Percentiles rank a stretch among this genome's conserved stretches.
These are phyloP conservation scores for Teleiodes luculella DNA, from an alignment of 2,888 invertebrate genomes.

Conservation along the genomic window DNA sequence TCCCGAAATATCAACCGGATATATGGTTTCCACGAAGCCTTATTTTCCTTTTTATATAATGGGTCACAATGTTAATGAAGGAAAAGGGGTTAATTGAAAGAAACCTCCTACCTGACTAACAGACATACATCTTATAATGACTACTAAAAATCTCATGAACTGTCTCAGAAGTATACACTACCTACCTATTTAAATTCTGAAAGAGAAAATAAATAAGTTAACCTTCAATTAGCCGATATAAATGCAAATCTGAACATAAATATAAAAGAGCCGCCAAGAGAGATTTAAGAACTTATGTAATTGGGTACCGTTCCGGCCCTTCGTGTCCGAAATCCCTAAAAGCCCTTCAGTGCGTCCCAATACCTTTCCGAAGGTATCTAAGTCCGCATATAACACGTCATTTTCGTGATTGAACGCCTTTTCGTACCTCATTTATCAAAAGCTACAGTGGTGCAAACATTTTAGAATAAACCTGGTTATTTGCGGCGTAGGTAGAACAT, in stretches of 20 bases:
- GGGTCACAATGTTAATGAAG: too few species aligned
- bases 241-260: neutral
- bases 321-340: neutral
- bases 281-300: neutral
- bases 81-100: too few species aligned
- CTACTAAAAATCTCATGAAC: too few species aligned
- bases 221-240: too few species aligned
- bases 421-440: constrained; percentile 12
- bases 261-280: neutral
- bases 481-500: neutral
- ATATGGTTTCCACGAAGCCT: too few species aligned
- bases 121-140: too few species aligned
- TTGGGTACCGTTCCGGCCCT: neutral
- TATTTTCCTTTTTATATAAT: too few species aligned
- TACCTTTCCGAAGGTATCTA: neutral
- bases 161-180: too few species aligned
- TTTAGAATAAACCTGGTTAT: neutral
- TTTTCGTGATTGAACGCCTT: constrained; percentile 13
- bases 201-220: too few species aligned
- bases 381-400: constrained; percentile 8
- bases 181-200: neutral
- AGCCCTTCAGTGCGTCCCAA: neutral
- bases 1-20: too few species aligned
- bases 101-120: too few species aligned
- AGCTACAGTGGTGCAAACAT: neutral